phyloP scores from a whole-genome alignment of 2,888 invertebrate species.

The Chaitophorus viminalis region DNA sequence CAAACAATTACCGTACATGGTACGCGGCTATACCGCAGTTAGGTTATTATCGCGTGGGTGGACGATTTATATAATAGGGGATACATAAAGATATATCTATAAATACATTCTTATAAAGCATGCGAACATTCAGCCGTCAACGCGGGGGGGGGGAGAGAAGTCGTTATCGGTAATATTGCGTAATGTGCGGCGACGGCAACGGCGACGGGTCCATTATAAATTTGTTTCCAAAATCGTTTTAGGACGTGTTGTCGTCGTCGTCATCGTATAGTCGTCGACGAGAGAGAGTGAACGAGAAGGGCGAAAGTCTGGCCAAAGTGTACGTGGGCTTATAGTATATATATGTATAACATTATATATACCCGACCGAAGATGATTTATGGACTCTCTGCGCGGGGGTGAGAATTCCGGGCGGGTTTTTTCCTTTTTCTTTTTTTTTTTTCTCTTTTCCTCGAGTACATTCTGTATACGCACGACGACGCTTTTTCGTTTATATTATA shows the following conservation, averaged over 20 bases:
- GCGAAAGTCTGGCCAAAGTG: neutral
- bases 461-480: neutral
- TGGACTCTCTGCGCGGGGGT: conserved; percentile 17
- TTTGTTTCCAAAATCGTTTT: conserved; percentile 33
- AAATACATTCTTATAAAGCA: neutral
- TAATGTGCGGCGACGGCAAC: neutral
- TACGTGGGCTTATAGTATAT: conserved; percentile 5
- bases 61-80: neutral
- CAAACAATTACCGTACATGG: neutral
- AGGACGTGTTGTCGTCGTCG: neutral
- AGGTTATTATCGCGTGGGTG: neutral
- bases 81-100: neutral
- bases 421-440: neutral
- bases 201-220: conserved; percentile 20
- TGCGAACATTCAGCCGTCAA: neutral
- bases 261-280: too few species aligned
- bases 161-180: conserved; percentile 14
- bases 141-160: neutral
- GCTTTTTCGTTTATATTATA: neutral
- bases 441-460: neutral
- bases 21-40: neutral
- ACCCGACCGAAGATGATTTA: conserved; percentile 24
- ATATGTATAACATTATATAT: too few species aligned
- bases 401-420: neutral
- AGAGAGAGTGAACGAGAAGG: neutral